Base-by-base conservation (phyloP, 1,140 invertebrate species). In the Pseudomyrmex concolor region DNA sequence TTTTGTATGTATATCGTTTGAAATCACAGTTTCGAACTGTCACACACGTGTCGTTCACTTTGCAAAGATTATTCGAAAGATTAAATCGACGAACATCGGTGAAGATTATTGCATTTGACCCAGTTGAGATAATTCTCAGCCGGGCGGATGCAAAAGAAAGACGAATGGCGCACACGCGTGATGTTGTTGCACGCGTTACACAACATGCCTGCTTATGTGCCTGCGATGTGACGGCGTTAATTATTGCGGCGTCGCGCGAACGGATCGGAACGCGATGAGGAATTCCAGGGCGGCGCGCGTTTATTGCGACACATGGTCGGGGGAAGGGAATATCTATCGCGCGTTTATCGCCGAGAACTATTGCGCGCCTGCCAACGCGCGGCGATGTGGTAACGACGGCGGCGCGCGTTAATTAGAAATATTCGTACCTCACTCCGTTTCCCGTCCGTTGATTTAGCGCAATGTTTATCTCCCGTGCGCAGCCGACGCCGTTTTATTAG, bases 351-450 rank as follows among this genome's bases (percentile, higher is more conserved):
- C 34, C 57, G 22, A 15, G 13, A 34, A 34, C 34, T 34, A 34
- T 43, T 62, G 50, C 48, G 19, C 68, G 48, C 64, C 48, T 68
- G 43, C 15, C 73, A 50, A 67, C 9, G 34, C 57, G 34, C 34
- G 34, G 34, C 34, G 59, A 59, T 64, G 60, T 55, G 48, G 73
- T 74, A 87, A 87, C 34, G 34, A 34, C 34, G 57, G 67, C 57
- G 70, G 62, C 64, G 60, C 85, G 60, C 85, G 81, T 87, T 87
- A 87, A 86, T 87, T 87, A 87, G 73, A 87, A 86, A 86, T 87
- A 87, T 87, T 86, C 73, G 85, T 63, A 83, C 45, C 19, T 15
- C 74, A 50, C 51, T 68, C 80, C 17, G 67, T 50, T 60, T 86
- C 72, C 84, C 62, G 60, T 50, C 55, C 43, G 85, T 83, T 86